Conservation (phyloP, 1,140 invertebrate genomes). For the Ptiloglossa arizonensis region DNA sequence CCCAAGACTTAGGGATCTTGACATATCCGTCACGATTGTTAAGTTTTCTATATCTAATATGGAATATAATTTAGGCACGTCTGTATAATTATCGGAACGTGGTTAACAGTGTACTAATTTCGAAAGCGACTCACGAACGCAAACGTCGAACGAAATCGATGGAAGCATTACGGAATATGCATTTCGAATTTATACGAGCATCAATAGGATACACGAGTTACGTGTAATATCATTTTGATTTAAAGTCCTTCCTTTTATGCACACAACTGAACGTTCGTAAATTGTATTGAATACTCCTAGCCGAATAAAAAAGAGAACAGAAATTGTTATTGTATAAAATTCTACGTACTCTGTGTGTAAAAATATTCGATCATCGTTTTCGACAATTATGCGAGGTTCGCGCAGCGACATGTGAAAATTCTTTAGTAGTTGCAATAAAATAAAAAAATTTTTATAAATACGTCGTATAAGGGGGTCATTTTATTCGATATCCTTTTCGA, state of each 20-base stretch:
- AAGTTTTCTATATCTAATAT: constrained; percentile 48
- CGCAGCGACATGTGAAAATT: constrained; percentile 52
- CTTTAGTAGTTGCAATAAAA: constrained; percentile 68
- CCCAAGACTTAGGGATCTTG: constrained; percentile 6
- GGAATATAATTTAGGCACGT: constrained; percentile 22
- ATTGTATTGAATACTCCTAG: constrained; percentile 61
- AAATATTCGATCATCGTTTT: constrained; percentile 58
- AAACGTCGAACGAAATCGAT: constrained; percentile 4
- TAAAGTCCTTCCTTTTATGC: constrained; percentile 18
- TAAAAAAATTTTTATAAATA: constrained; percentile 70
- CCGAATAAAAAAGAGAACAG: constrained; percentile 19
- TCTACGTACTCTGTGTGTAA: constrained; percentile 48
- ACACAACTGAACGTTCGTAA: constrained; percentile 49
- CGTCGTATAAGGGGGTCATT: constrained; percentile 1
- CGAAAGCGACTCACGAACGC: constrained; percentile 13
- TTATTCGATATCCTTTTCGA: not conserved
- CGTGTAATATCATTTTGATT: not conserved
- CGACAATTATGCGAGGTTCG: constrained; percentile 48
- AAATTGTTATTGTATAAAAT: constrained; percentile 37
- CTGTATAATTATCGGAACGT: constrained; percentile 13
- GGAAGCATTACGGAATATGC: not conserved
- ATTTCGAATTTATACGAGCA: constrained; percentile 22
- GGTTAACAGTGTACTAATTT: constrained; percentile 60
- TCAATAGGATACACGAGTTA: not conserved
- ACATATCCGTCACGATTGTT: constrained; percentile 56